phyloP scores from a whole-genome alignment of 2,888 invertebrate genomes.

The Opisthograptis luteolata region DNA sequence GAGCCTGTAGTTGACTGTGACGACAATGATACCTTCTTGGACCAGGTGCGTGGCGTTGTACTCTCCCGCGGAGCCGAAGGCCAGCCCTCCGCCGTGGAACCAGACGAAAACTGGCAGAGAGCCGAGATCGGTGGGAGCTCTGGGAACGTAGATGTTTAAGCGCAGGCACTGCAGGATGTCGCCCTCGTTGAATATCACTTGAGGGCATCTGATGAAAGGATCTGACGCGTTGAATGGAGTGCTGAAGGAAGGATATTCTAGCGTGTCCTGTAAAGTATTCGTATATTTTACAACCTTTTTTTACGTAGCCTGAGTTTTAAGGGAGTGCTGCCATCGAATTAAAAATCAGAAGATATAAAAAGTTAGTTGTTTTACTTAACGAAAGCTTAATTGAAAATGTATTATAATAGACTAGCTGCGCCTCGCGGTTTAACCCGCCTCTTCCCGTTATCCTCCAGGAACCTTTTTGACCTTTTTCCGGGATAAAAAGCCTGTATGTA shows the following conservation, averaged over 20 bases:
- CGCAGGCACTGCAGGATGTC: conserved; percentile 51
- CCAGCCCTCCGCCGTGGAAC: conserved; percentile 67
- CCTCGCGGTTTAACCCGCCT: too few relatives aligned
- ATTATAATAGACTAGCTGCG: too few relatives aligned
- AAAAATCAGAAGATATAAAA: too few relatives aligned
- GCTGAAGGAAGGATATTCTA: conserved; percentile 44
- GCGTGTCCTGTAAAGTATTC: conserved; percentile 46
- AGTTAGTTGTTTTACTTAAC: too few relatives aligned
- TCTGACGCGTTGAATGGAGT: conserved; percentile 53
- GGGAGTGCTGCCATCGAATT: too few relatives aligned
- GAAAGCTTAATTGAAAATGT: too few relatives aligned
- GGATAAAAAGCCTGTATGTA: too few relatives aligned
- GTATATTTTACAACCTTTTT: too few relatives aligned
- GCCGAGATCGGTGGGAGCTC: conserved; percentile 32
- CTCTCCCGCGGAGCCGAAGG: conserved; percentile 52
- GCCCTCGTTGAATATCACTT: conserved; percentile 37
- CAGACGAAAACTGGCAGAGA: conserved; percentile 62
- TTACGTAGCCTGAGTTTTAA: too few relatives aligned
- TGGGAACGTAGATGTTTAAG: conserved; percentile 54
- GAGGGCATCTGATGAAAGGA: conserved; percentile 51
- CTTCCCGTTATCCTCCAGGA: too few relatives aligned
- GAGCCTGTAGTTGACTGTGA: conserved; percentile 60
- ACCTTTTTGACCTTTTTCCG: too few relatives aligned
- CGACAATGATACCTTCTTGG: conserved; percentile 53
- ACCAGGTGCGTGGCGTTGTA: conserved; percentile 56